Evolutionary conservation across 2,888 invertebrate species (phyloP).

Genomic region (Nebria salina): DNA sequence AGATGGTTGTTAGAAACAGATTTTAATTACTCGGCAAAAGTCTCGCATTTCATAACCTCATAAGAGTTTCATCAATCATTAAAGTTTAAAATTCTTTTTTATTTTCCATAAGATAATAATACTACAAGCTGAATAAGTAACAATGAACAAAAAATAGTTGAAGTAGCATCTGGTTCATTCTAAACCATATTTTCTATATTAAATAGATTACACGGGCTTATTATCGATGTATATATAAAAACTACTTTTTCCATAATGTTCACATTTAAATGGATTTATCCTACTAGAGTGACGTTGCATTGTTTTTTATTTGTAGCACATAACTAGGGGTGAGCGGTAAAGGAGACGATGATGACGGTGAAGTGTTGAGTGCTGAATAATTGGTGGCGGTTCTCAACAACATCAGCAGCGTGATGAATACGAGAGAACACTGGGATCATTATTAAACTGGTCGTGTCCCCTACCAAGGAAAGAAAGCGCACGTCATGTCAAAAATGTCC

Average conservation of each 20-base stretch:
- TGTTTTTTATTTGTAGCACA: not conserved
- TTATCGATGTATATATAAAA: too few species aligned
- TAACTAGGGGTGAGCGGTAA: not conserved
- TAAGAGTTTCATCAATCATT: not conserved
- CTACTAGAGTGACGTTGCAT: not conserved
- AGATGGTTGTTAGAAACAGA: not conserved
- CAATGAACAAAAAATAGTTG: too few species aligned
- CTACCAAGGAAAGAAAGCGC: not conserved
- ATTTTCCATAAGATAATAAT: not conserved
- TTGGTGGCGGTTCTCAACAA: not conserved
- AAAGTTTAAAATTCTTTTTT: not conserved
- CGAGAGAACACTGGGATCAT: not conserved
- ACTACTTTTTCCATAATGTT: too few species aligned
- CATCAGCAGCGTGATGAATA: not conserved
- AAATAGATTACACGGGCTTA: too few species aligned
- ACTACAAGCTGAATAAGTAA: too few species aligned
- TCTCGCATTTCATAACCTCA: not conserved
- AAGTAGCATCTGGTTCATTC: too few species aligned
- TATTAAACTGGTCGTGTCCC: conserved; percentile 1
- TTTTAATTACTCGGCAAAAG: not conserved
- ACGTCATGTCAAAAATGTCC: not conserved
- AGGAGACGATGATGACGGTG: not conserved
- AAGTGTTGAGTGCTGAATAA: not conserved
- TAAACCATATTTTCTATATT: too few species aligned
- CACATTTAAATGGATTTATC: not conserved